These are phyloP conservation scores for Pseudomyrmex pallidus DNA, from an alignment of 1,140 invertebrate species.

Conservation along the genomic window DNA sequence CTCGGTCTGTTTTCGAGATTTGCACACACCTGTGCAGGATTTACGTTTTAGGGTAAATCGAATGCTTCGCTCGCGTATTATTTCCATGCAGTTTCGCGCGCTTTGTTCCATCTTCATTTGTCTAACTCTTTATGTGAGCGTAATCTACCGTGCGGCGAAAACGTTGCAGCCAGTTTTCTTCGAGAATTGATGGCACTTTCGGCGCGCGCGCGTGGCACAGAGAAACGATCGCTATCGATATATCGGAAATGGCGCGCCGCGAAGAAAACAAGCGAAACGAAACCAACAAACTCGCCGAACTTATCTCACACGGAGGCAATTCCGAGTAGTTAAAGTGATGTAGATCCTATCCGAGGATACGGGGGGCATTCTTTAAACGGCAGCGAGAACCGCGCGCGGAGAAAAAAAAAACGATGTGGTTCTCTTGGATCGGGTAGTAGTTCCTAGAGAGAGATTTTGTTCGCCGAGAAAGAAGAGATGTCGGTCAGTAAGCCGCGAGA, in stretches of 20 bases:
- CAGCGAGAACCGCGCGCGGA: neutral
- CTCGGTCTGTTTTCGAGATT: slow-evolving; percentile 10
- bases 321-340: slow-evolving; percentile 51
- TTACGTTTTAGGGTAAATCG: slow-evolving; percentile 36
- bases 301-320: slow-evolving; percentile 46
- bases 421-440: neutral
- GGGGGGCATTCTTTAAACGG: neutral
- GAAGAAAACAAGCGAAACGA: slow-evolving; percentile 23
- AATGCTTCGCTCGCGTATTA: slow-evolving; percentile 28
- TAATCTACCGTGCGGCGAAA: slow-evolving; percentile 43
- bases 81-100: slow-evolving; percentile 49
- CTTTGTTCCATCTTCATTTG: slow-evolving; percentile 58
- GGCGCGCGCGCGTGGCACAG: slow-evolving; percentile 2
- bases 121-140: slow-evolving; percentile 38
- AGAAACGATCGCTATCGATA: slow-evolving; percentile 57
- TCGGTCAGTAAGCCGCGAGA: neutral
- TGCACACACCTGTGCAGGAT: neutral
- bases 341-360: slow-evolving; percentile 27
- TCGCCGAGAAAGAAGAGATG: neutral
- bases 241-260: slow-evolving; percentile 13
- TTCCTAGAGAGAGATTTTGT: neutral
- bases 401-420: neutral
- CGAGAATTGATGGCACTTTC: slow-evolving; percentile 36
- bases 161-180: slow-evolving; percentile 44
- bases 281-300: slow-evolving; percentile 32